These are phyloP conservation scores for Drosophila watanabei DNA, from an alignment of 1,140 invertebrate genomes.

Conservation along the genomic window DNA sequence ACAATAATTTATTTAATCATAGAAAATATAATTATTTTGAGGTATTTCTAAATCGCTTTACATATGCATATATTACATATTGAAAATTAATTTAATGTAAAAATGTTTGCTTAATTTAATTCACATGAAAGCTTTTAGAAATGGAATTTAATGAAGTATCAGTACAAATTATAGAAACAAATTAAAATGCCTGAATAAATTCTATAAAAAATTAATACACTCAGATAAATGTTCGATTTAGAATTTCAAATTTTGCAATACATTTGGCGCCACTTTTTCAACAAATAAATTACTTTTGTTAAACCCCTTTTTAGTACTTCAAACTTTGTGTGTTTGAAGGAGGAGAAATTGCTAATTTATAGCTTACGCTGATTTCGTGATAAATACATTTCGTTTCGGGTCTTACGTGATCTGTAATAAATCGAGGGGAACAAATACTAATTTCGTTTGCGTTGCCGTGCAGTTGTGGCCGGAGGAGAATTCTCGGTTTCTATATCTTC, in stretches of 20 bases:
- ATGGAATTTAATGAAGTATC: neutral
- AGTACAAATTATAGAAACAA: neutral
- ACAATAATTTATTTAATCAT: neutral
- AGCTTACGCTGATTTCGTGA: neutral
- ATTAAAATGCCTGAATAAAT: neutral
- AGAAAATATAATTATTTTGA: neutral
- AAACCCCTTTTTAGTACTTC: neutral
- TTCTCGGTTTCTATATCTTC: constrained; percentile 13
- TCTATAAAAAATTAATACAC: neutral
- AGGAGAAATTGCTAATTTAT: neutral
- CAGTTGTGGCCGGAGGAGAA: constrained; percentile 1
- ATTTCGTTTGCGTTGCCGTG: neutral
- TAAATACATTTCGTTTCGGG: neutral
- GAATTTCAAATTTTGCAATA: neutral
- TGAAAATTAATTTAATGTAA: neutral
- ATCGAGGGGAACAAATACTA: neutral
- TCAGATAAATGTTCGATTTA: neutral
- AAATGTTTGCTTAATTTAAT: neutral
- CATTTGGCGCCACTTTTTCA: neutral
- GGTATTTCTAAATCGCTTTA: neutral
- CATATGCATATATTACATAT: neutral
- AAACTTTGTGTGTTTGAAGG: neutral
- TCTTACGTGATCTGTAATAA: neutral
- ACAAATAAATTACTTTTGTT: neutral
- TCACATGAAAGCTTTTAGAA: neutral